Conservation (phyloP, 1,140 invertebrate genomes). For the Drosophila asahinai region DNA sequence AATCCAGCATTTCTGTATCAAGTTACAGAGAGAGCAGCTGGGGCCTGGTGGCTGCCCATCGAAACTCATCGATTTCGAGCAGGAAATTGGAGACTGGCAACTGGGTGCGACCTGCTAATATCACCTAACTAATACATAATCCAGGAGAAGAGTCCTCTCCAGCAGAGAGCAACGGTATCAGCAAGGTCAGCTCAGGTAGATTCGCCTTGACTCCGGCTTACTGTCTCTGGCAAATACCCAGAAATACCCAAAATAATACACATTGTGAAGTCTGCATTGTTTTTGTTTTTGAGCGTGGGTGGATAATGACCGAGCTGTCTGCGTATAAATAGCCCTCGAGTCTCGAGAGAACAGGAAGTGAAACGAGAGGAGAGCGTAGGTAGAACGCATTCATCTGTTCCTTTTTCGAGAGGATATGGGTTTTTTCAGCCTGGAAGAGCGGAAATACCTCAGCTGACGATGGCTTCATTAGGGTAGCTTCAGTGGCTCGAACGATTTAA, state of each 20-base stretch:
- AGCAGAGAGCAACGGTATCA: conserved; percentile 32
- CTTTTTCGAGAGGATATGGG: conserved; percentile 23
- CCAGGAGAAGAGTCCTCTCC: conserved; percentile 1
- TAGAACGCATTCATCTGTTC: conserved; percentile 15
- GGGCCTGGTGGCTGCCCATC: conserved; percentile 38
- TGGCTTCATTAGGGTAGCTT: conserved; percentile 9
- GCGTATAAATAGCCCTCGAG: conserved; percentile 58
- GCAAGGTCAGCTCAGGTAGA: conserved; percentile 58
- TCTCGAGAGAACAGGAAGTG: conserved; percentile 60
- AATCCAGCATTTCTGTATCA: conserved; percentile 28
- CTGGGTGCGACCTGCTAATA: conserved; percentile 44
- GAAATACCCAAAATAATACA: conserved; percentile 53
- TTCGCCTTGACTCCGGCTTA: conserved; percentile 73
- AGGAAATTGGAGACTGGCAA: conserved; percentile 47
- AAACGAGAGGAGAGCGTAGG: conserved; percentile 50
- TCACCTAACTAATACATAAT: neutral
- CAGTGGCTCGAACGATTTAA: conserved; percentile 10
- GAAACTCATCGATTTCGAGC: conserved; percentile 55
- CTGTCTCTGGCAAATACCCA: conserved; percentile 43
- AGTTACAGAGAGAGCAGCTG: conserved; percentile 45
- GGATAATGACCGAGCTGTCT: conserved; percentile 59
- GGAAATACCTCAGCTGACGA: conserved; percentile 36
- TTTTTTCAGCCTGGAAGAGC: conserved; percentile 1
- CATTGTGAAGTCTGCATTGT: conserved; percentile 8
- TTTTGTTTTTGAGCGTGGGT: conserved; percentile 24